phyloP scores from a whole-genome alignment of 2,797 vertebrate species.

The Pygocentrus nattereri region DNA sequence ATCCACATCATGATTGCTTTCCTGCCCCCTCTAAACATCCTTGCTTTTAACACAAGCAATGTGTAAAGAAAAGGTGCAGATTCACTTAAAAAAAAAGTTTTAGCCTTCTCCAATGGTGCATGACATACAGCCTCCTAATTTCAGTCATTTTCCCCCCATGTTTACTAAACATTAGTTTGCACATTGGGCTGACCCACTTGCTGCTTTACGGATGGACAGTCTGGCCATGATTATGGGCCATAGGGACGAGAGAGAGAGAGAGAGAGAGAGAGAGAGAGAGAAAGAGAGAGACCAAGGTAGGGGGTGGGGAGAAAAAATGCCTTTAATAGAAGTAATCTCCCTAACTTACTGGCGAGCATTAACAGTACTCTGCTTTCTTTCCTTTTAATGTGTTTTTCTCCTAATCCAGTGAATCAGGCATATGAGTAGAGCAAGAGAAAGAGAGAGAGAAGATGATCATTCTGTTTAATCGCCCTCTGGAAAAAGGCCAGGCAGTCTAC shows the following conservation, averaged over 20 bases:
- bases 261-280: conserved; percentile 32
- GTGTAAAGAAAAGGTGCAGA: conserved; percentile 52
- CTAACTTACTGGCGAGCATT: conserved; percentile 56
- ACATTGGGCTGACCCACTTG: conserved; percentile 91
- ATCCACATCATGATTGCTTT: conserved; percentile 66
- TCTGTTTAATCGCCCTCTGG: conserved; percentile 99
- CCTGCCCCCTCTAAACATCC: conserved; percentile 36
- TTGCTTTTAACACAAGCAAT: conserved; percentile 62
- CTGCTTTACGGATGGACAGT: conserved; percentile 83
- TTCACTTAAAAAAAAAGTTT: conserved; percentile 32
- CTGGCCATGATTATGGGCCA: conserved; percentile 90
- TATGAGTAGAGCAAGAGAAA: conserved; percentile 71
- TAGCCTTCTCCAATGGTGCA: conserved; percentile 80
- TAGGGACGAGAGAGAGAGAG: conserved; percentile 75
- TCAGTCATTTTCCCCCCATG: conserved; percentile 88
- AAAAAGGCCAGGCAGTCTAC: conserved; percentile 95
- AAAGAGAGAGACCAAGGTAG: conserved; percentile 28
- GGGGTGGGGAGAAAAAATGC: conserved; percentile 52
- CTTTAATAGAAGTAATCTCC: conserved; percentile 81
- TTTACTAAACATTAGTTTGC: conserved; percentile 90
- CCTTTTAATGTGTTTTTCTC: conserved; percentile 74
- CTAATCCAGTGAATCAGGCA: conserved; percentile 87
- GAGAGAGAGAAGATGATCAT: conserved; percentile 86
- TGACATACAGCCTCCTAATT: conserved; percentile 87
- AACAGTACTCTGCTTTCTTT: conserved; percentile 37